phyloP scores from a whole-genome alignment of 2,113 vertebrate genomes.

The Lathamus discolor region DNA sequence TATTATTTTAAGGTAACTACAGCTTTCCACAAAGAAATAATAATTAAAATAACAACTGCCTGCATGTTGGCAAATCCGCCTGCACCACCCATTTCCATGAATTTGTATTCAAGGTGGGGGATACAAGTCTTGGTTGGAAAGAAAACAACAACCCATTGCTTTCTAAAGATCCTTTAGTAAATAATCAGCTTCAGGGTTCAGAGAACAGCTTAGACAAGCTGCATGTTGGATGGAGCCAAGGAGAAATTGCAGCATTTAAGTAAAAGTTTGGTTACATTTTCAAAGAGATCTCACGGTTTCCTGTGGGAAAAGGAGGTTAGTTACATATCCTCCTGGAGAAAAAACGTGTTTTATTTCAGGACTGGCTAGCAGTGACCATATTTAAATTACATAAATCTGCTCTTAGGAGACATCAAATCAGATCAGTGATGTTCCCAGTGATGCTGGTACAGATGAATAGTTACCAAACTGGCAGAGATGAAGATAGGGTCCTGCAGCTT shows the following conservation, averaged over 20 bases:
- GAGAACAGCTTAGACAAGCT: constrained; percentile 51
- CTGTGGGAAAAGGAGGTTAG: constrained; percentile 37
- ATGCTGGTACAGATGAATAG: background rate
- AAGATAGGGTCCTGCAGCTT: background rate
- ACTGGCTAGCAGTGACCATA: background rate
- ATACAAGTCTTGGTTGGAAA: constrained; percentile 12
- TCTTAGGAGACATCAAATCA: background rate
- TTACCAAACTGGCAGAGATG: background rate
- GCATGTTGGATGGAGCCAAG: constrained; percentile 18
- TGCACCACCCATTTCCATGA: constrained; percentile 73
- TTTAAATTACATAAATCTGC: background rate
- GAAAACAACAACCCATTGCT: background rate
- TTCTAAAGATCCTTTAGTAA: constrained; percentile 64
- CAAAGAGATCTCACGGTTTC: constrained; percentile 7
- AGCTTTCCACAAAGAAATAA: constrained; percentile 57
- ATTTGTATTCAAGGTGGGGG: constrained; percentile 64
- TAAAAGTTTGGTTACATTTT: constrained; percentile 49
- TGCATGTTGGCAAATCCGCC: constrained; percentile 33
- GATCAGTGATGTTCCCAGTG: background rate
- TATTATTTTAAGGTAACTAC: constrained; percentile 62
- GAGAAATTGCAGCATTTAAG: constrained; percentile 62
- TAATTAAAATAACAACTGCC: constrained; percentile 64
- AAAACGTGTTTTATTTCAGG: background rate
- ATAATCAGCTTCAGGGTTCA: constrained; percentile 70
- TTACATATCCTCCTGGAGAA: background rate